Evolutionary conservation across 1,140 invertebrate species (phyloP).

Genomic region (Dufourea novaeangliae): DNA sequence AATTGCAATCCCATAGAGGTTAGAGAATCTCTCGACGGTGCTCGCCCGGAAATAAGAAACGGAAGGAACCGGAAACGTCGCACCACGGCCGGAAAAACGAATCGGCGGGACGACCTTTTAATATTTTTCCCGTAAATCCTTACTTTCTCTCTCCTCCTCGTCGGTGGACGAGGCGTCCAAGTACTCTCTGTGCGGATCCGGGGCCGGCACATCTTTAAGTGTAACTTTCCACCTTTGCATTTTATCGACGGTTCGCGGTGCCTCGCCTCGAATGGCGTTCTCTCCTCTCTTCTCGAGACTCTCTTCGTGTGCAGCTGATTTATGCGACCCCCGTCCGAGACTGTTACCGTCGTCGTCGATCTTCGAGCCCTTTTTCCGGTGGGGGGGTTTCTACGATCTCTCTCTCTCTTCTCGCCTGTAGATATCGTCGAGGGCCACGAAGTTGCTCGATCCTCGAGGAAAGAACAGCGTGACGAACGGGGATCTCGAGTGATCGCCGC

Average conservation of each 20-base stretch:
- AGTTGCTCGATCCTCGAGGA: slow-evolving; percentile 31
- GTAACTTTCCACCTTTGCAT: slow-evolving; percentile 73
- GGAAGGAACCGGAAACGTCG: slow-evolving; percentile 15
- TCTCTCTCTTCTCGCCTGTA: slow-evolving; percentile 29
- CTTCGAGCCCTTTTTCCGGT: slow-evolving; percentile 35
- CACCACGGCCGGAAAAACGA: not conserved
- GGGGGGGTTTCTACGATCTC: no score
- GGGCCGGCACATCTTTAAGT: slow-evolving; percentile 68
- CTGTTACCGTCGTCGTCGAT: slow-evolving; percentile 51
- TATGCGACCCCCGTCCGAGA: slow-evolving; percentile 58
- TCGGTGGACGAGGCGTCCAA: slow-evolving; percentile 77
- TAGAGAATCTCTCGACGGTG: not conserved
- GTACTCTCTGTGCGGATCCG: slow-evolving; percentile 73
- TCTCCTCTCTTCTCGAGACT: slow-evolving; percentile 34
- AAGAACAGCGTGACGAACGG: slow-evolving; percentile 16
- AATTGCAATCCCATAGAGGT: slow-evolving; percentile 38
- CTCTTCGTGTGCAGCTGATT: slow-evolving; percentile 59
- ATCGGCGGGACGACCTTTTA: slow-evolving; percentile 56
- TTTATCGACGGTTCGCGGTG: slow-evolving; percentile 68
- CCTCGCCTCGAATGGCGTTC: slow-evolving; percentile 59
- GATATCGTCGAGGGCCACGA: slow-evolving; percentile 57
- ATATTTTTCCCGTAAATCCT: slow-evolving; percentile 75
- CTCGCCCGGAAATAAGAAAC: no score
- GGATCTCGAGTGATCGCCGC: slow-evolving; percentile 62
- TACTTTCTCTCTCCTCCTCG: slow-evolving; percentile 70